These are phyloP conservation scores for Ptychochromis oligacanthus DNA, from an alignment of 2,113 vertebrate species.

Conservation along the genomic window DNA sequence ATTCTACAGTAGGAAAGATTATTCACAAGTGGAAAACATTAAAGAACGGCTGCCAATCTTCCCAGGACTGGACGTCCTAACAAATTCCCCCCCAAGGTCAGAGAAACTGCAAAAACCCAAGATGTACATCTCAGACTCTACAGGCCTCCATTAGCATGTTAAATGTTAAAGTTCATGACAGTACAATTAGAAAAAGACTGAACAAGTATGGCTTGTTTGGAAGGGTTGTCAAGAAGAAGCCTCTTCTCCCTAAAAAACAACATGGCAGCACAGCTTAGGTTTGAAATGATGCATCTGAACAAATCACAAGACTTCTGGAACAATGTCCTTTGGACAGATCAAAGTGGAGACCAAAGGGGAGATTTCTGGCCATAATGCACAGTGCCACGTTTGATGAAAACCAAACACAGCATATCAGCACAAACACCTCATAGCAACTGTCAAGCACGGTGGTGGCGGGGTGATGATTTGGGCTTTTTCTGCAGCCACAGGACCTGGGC, in stretches of 20 bases:
- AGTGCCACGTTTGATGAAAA: not conserved
- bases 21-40: no score
- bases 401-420: no score
- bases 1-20: no score
- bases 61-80: no score
- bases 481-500: no score
- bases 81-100: no score
- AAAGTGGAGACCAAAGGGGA: not conserved
- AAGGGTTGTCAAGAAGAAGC: not conserved
- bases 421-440: no score
- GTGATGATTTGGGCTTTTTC: no score
- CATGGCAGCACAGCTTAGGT: no score
- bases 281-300: not conserved
- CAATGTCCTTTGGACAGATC: not conserved
- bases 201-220: not conserved
- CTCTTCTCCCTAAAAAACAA: no score
- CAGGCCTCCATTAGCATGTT: not conserved
- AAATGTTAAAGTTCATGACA: not conserved
- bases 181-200: not conserved
- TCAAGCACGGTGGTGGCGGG: no score
- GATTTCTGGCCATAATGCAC: not conserved
- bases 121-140: not conserved
- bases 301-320: not conserved
- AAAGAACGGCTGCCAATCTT: no score
- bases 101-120: fast-evolving